Evolutionary conservation across 2,797 vertebrate species (phyloP).

Genomic region (Otolemur crassicaudatus): DNA sequence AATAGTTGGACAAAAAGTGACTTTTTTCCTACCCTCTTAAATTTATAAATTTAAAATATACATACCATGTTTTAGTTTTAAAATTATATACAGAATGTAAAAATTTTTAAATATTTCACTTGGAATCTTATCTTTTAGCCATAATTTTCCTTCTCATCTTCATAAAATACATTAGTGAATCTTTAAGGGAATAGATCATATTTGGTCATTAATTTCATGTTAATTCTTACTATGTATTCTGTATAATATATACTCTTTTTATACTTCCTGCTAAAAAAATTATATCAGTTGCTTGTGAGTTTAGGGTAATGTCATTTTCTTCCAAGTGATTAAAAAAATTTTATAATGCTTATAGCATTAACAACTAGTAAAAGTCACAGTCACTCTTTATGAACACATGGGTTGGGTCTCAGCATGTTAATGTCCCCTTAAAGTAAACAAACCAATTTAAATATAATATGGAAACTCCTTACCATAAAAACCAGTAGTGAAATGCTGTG

Average conservation of each 20-base stretch:
- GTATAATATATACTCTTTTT: background rate
- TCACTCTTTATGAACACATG: conserved; percentile 53
- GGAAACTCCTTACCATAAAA: conserved; percentile 63
- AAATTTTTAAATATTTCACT: background rate
- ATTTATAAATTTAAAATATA: background rate
- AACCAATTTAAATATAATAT: conserved; percentile 70
- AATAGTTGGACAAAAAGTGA: background rate
- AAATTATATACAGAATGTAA: background rate
- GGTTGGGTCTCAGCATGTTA: conserved; percentile 53
- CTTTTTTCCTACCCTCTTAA: background rate
- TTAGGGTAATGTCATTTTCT: conserved; percentile 65
- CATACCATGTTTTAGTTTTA: background rate
- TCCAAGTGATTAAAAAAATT: conserved; percentile 48
- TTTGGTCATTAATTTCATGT: conserved; percentile 1
- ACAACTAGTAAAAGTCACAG: conserved; percentile 52
- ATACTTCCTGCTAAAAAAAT: background rate
- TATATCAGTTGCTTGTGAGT: conserved; percentile 39
- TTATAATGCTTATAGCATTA: conserved; percentile 39
- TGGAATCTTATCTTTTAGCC: background rate
- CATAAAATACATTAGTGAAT: background rate
- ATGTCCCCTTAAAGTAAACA: conserved; percentile 66
- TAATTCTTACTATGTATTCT: background rate
- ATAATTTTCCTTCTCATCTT: background rate
- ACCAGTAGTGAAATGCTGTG: conserved; percentile 34
- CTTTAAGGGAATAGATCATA: background rate